Base-by-base conservation (phyloP, 2,797 vertebrate genomes). In the Psittacula echo region DNA sequence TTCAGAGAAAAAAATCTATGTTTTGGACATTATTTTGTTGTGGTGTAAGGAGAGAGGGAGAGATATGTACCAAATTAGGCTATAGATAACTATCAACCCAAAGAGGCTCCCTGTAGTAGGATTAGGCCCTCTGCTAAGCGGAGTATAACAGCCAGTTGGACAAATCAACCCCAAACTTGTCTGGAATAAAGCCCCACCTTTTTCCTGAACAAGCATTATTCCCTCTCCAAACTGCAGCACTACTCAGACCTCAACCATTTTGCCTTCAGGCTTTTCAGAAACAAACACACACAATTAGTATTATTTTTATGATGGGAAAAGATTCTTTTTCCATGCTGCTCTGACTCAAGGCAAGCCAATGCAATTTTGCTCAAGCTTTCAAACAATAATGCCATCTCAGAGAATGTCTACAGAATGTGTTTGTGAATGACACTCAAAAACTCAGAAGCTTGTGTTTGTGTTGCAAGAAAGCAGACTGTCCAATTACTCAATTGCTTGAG, bases 181-280 rank as follows among this genome's bases (percentile, higher is more conserved):
- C 23, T 21, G 24, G 60, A 95, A 51, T 51, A 86, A 91, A 17
- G 29, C 13, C 32, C 14, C 32, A 79, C 20, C 54, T 88, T 75
- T 20, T 21, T 81, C 13, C 75, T 80, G 23, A 71, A 66, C 0
- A 1, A 56, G 22, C 75, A 27, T 34, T 84, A 86, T 76, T 73
- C 14, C 12, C 66, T 78, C 61, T 13, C 15, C 58, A 92, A 68
- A 80, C 42, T 86, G 27, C 37, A 79, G 22, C 42, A 70, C 67
- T 24, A 72, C 37, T 88, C 75, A 86, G 51, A 51, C 16, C 37
- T 70, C 89, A 90, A 45, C 19, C 82, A 79, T 56, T 88, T 84
- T 82, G 83, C 95, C 74, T 86, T 50, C 39, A 67, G 85, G 66
- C 60, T 42, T 84, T 77, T 89, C 77, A 88, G 62, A 89, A 92